phyloP scores from a whole-genome alignment of 2,113 vertebrate genomes.

The Rhinichthys klamathensis region DNA sequence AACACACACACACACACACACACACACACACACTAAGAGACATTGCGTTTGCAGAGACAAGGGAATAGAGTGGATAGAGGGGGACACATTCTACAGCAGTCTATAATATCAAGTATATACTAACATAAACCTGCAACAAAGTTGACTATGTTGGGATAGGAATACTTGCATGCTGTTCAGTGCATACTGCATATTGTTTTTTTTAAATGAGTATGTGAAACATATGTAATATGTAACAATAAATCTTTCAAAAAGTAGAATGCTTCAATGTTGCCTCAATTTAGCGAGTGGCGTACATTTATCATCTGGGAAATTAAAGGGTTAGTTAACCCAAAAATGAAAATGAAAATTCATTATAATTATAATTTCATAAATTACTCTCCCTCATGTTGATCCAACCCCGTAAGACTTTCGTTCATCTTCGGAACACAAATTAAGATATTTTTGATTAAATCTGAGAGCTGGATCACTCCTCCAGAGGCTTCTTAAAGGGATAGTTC shows the following conservation, averaged over 20 bases:
- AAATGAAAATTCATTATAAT: too few species aligned
- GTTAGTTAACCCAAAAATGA: too few species aligned
- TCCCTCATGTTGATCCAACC: too few species aligned
- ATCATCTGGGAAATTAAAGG: not conserved
- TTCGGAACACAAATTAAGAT: too few species aligned
- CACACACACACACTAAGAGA: slow-evolving; percentile 21
- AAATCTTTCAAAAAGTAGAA: not conserved
- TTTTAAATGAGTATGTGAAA: not conserved
- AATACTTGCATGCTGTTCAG: not conserved
- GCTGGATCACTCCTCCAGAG: too few species aligned
- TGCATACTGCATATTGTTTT: not conserved
- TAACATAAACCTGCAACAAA: not conserved
- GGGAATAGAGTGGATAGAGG: not conserved
- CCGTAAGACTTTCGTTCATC: too few species aligned
- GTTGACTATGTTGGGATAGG: not conserved
- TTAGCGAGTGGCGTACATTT: not conserved
- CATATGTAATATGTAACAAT: not conserved
- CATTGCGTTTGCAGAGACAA: not conserved
- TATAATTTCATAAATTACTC: too few species aligned
- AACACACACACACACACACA: slow-evolving; percentile 26
- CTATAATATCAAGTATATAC: not conserved
- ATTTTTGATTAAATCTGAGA: too few species aligned
- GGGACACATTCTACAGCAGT: slow-evolving; percentile 4
- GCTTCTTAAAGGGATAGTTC: too few species aligned
- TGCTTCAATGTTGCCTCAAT: not conserved